Evolutionary conservation across 2,113 vertebrate species (phyloP), one percentile per base, ranked within the genome.

Genomic region (Eublepharis macularius): DNA sequence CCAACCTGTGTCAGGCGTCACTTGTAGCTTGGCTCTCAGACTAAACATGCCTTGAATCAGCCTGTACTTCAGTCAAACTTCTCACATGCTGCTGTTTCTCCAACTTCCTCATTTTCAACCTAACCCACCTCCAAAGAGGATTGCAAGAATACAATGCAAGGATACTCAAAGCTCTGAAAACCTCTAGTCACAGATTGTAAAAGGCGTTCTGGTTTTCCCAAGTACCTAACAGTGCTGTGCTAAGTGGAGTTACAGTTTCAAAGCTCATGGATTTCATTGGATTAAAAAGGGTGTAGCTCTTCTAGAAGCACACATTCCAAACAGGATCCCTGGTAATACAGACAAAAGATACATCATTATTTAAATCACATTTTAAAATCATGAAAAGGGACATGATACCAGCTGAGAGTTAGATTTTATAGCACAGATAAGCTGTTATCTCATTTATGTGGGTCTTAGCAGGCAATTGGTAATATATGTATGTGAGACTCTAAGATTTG

Each of bases 401-500:
- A 80, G 66, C 80, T 92, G 60, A 63, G 81, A 88, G 85, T 76
- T 79, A 91, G 76, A 86, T 82, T 94, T 92, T 72, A 87, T 60
- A 43, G 72, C 72, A 82, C 39, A 91, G 92, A 86, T 68, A 92
- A 93, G 81, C 91, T 91, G 74, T 92, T 87, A 94, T 94, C 91
- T 96, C 91, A 92, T 95, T 92, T 92, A 90, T 4, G 4, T 89
- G 84, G 83, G 90, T 78, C 85, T 94, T 95, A 92, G 90, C 88
- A 93, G 90, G 88, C 45, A 6, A 95, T n/a, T 86, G 90, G 90
- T 90, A 95, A 94, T 90, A 84, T 89, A 90, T 86, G 82, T 94
- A 89, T 93, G 93, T 94, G 90, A 93, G 93, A 86, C 93, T 88
- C 85, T 90, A 96, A 90, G 90, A 96, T 96, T 95, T 95, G 95